phyloP scores from a whole-genome alignment of 2,888 invertebrate species.

The Microplitis manilae region DNA sequence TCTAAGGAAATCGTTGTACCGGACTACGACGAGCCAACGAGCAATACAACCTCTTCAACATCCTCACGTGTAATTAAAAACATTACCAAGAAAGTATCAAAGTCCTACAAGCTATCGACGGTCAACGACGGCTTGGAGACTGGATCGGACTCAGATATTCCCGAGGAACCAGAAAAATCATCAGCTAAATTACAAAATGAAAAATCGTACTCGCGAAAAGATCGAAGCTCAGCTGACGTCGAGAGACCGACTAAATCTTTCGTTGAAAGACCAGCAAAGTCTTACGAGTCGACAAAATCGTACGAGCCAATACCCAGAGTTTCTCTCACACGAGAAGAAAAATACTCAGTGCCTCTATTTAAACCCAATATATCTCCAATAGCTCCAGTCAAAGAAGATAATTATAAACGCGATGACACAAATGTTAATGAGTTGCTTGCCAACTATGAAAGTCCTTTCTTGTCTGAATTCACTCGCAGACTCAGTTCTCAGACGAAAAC shows the following conservation, averaged over 20 bases:
- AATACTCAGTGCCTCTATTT: slow-evolving; percentile 57
- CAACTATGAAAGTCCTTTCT: slow-evolving; percentile 78
- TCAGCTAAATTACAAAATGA: slow-evolving; percentile 53
- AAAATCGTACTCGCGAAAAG: slow-evolving; percentile 43
- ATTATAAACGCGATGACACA: slow-evolving; percentile 51
- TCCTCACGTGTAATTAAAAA: slow-evolving; percentile 48
- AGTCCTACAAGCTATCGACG: slow-evolving; percentile 60
- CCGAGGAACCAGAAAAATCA: slow-evolving; percentile 56
- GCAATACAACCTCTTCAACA: slow-evolving; percentile 51
- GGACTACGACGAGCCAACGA: slow-evolving; percentile 51
- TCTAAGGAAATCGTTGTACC: slow-evolving; percentile 51
- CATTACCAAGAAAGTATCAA: slow-evolving; percentile 57
- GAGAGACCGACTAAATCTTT: slow-evolving; percentile 49
- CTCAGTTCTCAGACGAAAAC: slow-evolving; percentile 67
- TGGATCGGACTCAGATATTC: slow-evolving; percentile 80
- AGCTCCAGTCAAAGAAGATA: slow-evolving; percentile 54
- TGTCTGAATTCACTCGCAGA: slow-evolving; percentile 81
- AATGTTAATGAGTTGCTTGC: slow-evolving; percentile 60
- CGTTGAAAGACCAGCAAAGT: not conserved
- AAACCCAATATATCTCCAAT: slow-evolving; percentile 62
- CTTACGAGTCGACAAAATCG: slow-evolving; percentile 2
- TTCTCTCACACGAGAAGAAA: slow-evolving; percentile 55
- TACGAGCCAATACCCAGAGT: slow-evolving; percentile 56
- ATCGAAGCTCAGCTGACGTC: slow-evolving; percentile 47
- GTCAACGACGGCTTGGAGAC: slow-evolving; percentile 79